These are phyloP conservation scores for Peromyscus nudipes DNA, from an alignment of 2,797 vertebrate species.

Conservation along the genomic window DNA sequence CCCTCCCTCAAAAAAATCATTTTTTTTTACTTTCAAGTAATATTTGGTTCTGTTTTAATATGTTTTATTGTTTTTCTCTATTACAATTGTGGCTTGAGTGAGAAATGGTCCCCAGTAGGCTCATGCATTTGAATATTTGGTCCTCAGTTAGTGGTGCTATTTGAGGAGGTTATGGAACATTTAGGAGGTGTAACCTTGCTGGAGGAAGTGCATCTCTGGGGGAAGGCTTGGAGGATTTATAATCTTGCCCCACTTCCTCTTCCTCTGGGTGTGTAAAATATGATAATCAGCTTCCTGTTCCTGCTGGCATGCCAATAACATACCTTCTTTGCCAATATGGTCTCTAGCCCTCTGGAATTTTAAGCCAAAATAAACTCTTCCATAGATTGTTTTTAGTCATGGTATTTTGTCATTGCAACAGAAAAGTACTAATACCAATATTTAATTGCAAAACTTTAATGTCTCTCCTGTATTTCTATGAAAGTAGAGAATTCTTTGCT, in stretches of 20 bases:
- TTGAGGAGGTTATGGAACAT: neutral
- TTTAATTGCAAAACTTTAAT: neutral
- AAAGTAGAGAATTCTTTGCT: neutral
- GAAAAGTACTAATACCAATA: neutral
- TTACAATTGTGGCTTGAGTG: neutral
- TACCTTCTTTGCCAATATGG: neutral
- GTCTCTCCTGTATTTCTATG: neutral
- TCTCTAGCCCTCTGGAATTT: too few relatives aligned
- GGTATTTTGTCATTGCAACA: neutral
- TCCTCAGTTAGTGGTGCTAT: neutral
- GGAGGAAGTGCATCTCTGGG: neutral
- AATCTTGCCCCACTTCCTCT: neutral
- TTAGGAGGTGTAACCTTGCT: neutral
- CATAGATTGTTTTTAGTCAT: too few relatives aligned
- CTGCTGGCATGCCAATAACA: neutral
- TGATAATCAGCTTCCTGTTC: neutral
- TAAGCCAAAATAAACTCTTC: too few relatives aligned
- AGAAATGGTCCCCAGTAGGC: neutral
- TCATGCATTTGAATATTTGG: neutral
- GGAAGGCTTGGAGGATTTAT: neutral
- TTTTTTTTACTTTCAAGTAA: neutral
- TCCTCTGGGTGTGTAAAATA: neutral
- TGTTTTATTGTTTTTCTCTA: slow-evolving; percentile 14
- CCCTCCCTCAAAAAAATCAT: neutral
- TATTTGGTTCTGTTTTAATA: neutral